Percentiles rank a stretch among this genome's conserved stretches.
Conservation (phyloP, 2,113 vertebrate species). For the Martes martes region DNA sequence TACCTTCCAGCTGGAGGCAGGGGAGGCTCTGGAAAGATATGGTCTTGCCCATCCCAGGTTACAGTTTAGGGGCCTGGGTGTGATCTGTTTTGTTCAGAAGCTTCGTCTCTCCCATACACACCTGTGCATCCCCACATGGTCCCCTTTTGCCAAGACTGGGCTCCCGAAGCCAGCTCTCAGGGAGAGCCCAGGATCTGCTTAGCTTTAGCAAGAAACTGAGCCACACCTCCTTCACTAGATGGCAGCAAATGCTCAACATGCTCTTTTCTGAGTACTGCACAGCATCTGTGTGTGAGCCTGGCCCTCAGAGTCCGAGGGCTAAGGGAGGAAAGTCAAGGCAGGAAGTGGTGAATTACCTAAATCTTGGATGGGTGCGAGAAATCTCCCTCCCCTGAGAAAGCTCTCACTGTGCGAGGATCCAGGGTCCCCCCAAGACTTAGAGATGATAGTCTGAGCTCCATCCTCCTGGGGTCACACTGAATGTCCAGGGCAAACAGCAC, state of each 20-base stretch:
- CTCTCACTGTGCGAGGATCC: background rate
- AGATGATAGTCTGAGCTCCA: background rate
- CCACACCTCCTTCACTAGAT: slow-evolving; percentile 50
- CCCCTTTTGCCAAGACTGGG: background rate
- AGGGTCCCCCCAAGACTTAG: background rate
- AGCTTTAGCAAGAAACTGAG: background rate
- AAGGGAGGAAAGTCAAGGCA: background rate
- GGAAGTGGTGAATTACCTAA: background rate
- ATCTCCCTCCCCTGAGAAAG: background rate
- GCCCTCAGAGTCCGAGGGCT: background rate
- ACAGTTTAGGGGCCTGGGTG: background rate
- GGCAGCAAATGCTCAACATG: slow-evolving; percentile 57
- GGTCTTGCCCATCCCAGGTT: background rate
- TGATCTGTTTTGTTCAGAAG: background rate
- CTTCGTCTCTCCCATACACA: background rate
- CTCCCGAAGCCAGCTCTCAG: background rate
- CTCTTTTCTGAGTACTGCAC: background rate
- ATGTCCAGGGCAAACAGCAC: background rate
- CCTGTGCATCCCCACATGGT: too few relatives aligned
- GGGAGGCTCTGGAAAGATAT: background rate
- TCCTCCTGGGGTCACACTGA: background rate
- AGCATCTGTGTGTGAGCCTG: background rate
- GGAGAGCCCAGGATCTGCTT: background rate
- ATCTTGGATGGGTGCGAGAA: background rate
- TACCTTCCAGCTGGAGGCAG: background rate